Base-by-base conservation (phyloP, 2,113 vertebrate species). In the Brachionichthys hirsutus region DNA sequence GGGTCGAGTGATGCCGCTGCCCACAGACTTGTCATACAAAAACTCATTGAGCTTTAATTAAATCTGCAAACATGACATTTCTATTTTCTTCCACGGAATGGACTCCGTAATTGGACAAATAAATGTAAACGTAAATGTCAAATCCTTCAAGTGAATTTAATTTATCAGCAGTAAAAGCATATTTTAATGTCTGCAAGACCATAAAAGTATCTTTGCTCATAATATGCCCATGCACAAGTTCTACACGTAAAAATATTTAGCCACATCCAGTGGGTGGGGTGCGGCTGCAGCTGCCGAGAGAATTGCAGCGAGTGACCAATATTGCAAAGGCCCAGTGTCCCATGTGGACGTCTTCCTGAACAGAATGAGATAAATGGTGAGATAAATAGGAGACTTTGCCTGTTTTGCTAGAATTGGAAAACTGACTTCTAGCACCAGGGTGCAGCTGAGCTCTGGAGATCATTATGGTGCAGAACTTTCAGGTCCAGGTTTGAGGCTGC, bases 251-350 rank as follows among this genome's bases (percentile, higher is more conserved):
- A 20, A 19, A 59, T 13, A 38, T 19, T 18, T 12, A 24, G 46
- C 3, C 14, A 20, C 60, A 17, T 59, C 55, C 11, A 2, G 40
- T 35, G 36, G 49, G 49, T 20, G 47, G n/a, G 22, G 19, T 42
- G 55, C 51, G 60, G 22, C 60, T 63, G 74, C 81, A 73, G 67
- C 64, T 75, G 54, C 49, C 47, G 35, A 57, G 68, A 57, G 61
- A 42, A 67, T 69, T 72, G 57, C 54, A 73, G 55, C 38, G 49
- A 65, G 65, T 62, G 67, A 52, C 66, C 56, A 67, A 52, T 65
- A 65, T 59, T 70, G 50, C 62, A 53, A 42, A 4, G 57, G 48
- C 49, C 45, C 44, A 44, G 55, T 66, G 56, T 12, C 56, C 51
- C 48, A 57, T 78, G 63, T 67, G 70, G 58, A 51, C 22, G 42